Base-by-base conservation (phyloP, 2,797 vertebrate species). In the Melanotaenia boesemani region DNA sequence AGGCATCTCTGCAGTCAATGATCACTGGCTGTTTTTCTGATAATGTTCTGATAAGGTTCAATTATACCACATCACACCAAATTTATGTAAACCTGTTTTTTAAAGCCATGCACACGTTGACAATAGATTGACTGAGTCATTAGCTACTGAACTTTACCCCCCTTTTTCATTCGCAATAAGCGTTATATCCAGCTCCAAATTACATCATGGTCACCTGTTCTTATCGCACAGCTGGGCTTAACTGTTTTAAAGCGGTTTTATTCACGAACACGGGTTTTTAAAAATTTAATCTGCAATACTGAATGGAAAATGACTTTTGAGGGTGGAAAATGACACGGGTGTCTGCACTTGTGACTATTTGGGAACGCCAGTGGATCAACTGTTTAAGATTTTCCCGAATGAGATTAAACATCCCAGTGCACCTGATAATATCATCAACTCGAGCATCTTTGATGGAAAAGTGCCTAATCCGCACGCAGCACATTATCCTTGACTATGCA, bases 401-500 rank as follows among this genome's bases (percentile, higher is more conserved):
- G n/a, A 52, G 2, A 54, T 54, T 22, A 24, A 12, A 24, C 2
- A 6, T 6, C 20, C 15, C 2, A 3, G 20, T 6, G 24, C 50
- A 10, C 9, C 22, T 3, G 22, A 48, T 48, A n/a, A 41, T 11
- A 11, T 11, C 6, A 46, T n/a, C 8, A 50, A 6, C 12, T 24
- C 24, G 50, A 54, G n/a, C 50, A 54, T 24, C 50, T 22, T n/a
- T 52, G 48, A 24, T 5, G 3, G 11, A 26, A 52, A 26, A 15
- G 4, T 13, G 26, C 13, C 5, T 30, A 3, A 26, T 56, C 3
- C 11, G 26, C 26, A 48, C 20, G 44, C 18, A 34, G 61, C 80
- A 63, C 44, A 67, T 57, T 82, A 12, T 67, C 71, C 56, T 56
- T 59, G 73, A 84, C 71, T 62, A 7, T 24, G 64, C 69, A 56